A percentile compares a stretch with the other conserved stretches of the same genome.
Conservation (phyloP, 2,113 vertebrate species). For the Benitochromis conjunctus region DNA sequence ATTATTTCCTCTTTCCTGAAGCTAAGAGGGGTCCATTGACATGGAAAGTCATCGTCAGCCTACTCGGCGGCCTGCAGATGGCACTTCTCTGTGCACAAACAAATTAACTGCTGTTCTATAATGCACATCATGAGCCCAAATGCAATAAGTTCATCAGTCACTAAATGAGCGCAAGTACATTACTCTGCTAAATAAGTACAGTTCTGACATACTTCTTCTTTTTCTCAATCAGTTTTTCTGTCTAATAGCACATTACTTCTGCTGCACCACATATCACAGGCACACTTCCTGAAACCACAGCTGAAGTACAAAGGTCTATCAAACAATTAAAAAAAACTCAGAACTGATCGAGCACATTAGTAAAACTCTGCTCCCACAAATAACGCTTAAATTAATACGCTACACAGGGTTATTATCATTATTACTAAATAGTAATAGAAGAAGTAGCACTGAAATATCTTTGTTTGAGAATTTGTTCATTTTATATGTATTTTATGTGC, state of each 20-base stretch:
- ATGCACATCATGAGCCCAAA: background rate
- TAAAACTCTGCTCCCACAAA: background rate
- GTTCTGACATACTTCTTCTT: background rate
- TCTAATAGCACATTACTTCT: background rate
- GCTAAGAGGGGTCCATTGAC: conserved; percentile 34
- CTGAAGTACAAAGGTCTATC: background rate
- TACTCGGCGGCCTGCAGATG: conserved; percentile 7
- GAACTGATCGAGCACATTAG: background rate
- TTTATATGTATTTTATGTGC: background rate
- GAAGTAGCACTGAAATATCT: background rate
- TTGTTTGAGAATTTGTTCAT: background rate
- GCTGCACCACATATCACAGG: background rate
- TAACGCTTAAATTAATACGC: background rate
- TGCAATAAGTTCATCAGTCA: background rate
- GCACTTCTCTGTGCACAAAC: background rate
- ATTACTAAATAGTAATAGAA: background rate
- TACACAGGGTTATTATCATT: background rate
- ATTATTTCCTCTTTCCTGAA: conserved; percentile 39
- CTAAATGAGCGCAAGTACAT: background rate
- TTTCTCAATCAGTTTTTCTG: background rate
- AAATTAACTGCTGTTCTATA: background rate
- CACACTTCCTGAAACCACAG: background rate
- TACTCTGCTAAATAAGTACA: background rate
- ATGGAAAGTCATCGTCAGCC: conserved; percentile 36
- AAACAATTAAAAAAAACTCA: background rate